Base-by-base conservation (phyloP, 2,113 vertebrate genomes). In the Hemichromis elongatus region DNA sequence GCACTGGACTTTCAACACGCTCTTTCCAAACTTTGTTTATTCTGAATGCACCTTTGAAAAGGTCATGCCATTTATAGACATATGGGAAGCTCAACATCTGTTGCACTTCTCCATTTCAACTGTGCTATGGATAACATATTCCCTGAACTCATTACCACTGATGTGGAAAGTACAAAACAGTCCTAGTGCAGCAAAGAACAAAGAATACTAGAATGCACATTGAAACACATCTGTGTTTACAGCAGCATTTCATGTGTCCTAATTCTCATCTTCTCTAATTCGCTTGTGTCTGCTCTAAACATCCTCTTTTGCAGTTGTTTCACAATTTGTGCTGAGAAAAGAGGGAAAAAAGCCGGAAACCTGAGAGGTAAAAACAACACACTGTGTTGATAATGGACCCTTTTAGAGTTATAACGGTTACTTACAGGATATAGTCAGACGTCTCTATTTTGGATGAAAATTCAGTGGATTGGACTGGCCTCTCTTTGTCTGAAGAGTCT, bases 371-470 rank as follows among this genome's bases (percentile, higher is more conserved):
- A 11, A 81, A 5, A 21, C 28, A 2, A 40, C 37, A 59, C 6
- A 10, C 16, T 1, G 9, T 66, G 61, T 47, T 28, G 40, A 7
- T 5, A 13, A 81, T 26, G 14, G 6, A 18, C n/a, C 14, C 3
- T 81, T 73, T 59, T 47, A 45, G 13, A 18, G 40, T 9, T 19
- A 19, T 21, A 2, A 28, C 21, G 7, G 9, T 28, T 86, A 97
- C 97, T 98, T 92, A 99, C 98, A 88, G 75, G 77, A 96, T 90
- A 87, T 97, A 98, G 93, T 98, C 97, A 18, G 96, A 96, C n/a
- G 92, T 93, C 86, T 96, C 96, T 30, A 87, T 92, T 77, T 96
- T 93, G 88, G 96, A 95, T 75, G 96, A 96, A 80, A 96, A 86
- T 84, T 96, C 95, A 52, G 86, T 92, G 50, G 96, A 95, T 79